A percentile compares a stretch with the other conserved stretches of the same genome.
phyloP scores from a whole-genome alignment of 92 coral and sea anemone genomes.

The Umimayanthus chanpuru region DNA sequence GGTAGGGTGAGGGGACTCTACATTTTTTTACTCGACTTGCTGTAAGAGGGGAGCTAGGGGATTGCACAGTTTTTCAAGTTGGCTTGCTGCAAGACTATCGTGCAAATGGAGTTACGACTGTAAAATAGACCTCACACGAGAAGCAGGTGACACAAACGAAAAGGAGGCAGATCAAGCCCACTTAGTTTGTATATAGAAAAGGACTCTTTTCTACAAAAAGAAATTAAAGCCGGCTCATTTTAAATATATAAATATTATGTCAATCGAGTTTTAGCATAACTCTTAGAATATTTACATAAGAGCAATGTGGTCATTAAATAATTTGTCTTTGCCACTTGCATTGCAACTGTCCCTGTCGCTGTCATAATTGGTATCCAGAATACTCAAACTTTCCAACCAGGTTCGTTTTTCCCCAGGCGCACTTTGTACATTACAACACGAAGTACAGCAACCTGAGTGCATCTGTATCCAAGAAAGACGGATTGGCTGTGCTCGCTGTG shows the following conservation, averaged over 20 bases:
- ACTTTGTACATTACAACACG: neutral
- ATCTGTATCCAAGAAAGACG: neutral
- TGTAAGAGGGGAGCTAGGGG: neutral
- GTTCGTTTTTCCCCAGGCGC: neutral
- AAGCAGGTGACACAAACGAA: neutral
- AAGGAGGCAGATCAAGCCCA: neutral
- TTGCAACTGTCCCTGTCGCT: neutral
- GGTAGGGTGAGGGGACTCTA: neutral
- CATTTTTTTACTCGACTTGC: neutral
- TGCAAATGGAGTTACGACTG: neutral
- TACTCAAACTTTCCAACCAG: neutral
- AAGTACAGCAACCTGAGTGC: neutral
- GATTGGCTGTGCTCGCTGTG: constrained; percentile 7
- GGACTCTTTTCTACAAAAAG: neutral
- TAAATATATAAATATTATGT: neutral
- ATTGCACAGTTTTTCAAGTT: neutral
- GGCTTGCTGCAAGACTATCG: neutral
- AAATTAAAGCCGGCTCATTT: neutral
- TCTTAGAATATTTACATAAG: neutral
- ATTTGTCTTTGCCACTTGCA: neutral
- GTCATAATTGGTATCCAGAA: neutral
- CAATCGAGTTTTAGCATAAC: neutral
- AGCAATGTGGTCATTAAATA: neutral
- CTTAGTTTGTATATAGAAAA: neutral
- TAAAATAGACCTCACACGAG: neutral